Base-by-base conservation (phyloP, 53 echinoderm and acorn worm species). In the Holothuria leucospilota region DNA sequence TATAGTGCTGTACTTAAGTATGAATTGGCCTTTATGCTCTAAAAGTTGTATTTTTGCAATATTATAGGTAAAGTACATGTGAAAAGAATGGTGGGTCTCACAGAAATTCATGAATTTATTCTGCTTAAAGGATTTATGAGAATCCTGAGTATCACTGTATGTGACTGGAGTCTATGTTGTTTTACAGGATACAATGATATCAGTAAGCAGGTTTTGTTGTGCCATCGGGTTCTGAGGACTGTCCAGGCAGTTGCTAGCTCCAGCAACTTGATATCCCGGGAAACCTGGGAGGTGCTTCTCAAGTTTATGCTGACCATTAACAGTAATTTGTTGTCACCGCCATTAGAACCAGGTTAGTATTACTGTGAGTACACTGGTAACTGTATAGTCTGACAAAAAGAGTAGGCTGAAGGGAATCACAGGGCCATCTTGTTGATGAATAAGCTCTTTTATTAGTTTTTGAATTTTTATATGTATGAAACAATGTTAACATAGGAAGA, bases 281-380 rank as follows among this genome's bases (percentile, higher is more conserved):
- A 93, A 68, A 99, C 99, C 0, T 99, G 99, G 99, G 99, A 99
- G 69, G 86, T 92, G 2, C 91, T 99, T 9, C 93, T 99, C 20
- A 87, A 92, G 51, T 99, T 99, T 67, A 87, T 99, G 63, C 85
- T 99, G 58, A 90, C 99, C 18, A 92, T 95, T 85, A 99, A 99
- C 72, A 91, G 95, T 79, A 99, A 88, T 20, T 92, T 99, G 0
- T 82, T 99, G 49, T 91, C 95, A 20, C 99, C 99, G 20, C 99
- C 99, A 13, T 74, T 93, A 26, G 99, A 95, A 90, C 68, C 94
- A 89, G 95, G 99, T 97, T 65, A 24, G 82, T 71, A 18, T 29
- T 25, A 74, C 41, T 67, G 25, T 15, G 1, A 6, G 6, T 5
- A 34, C 11, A 56, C 56, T 16, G 56, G 18, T 56, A 18, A 15